A percentile compares a stretch with the other conserved stretches of the same genome.
These are phyloP conservation scores for Tympanuchus pallidicinctus DNA, from an alignment of 2,113 vertebrate species.

Conservation along the genomic window DNA sequence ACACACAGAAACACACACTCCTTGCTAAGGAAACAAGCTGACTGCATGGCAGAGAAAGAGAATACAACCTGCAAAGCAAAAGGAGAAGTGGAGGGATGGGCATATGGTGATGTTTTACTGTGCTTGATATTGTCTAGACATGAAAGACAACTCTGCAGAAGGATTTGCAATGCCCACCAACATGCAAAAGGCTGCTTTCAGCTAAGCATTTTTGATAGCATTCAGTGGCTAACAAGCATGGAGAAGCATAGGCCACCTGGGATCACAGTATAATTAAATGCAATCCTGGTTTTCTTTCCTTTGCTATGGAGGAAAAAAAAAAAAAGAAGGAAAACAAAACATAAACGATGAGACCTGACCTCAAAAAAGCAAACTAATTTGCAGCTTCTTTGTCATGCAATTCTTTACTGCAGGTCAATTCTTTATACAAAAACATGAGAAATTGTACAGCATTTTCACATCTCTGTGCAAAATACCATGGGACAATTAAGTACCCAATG, in stretches of 20 bases:
- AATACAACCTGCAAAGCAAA: slow-evolving; percentile 47
- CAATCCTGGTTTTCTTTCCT: slow-evolving; percentile 38
- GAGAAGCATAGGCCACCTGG: slow-evolving; percentile 50
- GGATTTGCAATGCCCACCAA: slow-evolving; percentile 64
- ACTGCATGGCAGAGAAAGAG: background rate
- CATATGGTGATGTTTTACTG: slow-evolving; percentile 68
- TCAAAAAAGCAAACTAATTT: slow-evolving; percentile 35
- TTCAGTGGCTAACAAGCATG: slow-evolving; percentile 65
- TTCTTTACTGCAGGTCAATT: slow-evolving; percentile 45
- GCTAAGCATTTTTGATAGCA: slow-evolving; percentile 31
- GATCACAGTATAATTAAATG: slow-evolving; percentile 69
- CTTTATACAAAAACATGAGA: slow-evolving; percentile 32
- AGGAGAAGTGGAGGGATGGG: slow-evolving; percentile 4
- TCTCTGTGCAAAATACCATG: slow-evolving; percentile 7
- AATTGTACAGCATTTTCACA: slow-evolving; percentile 17
- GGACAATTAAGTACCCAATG: background rate
- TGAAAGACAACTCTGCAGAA: slow-evolving; percentile 63
- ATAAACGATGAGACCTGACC: background rate
- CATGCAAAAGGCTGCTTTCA: slow-evolving; percentile 64
- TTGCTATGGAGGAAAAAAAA: background rate
- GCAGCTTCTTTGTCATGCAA: slow-evolving; percentile 21
- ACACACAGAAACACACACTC: background rate
- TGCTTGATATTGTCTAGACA: slow-evolving; percentile 50
- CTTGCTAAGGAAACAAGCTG: slow-evolving; percentile 30
- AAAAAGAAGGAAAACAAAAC: background rate